These are phyloP conservation scores for Protobothrops flavoviridis DNA, from an alignment of 2,113 vertebrate species.

Conservation along the genomic window DNA sequence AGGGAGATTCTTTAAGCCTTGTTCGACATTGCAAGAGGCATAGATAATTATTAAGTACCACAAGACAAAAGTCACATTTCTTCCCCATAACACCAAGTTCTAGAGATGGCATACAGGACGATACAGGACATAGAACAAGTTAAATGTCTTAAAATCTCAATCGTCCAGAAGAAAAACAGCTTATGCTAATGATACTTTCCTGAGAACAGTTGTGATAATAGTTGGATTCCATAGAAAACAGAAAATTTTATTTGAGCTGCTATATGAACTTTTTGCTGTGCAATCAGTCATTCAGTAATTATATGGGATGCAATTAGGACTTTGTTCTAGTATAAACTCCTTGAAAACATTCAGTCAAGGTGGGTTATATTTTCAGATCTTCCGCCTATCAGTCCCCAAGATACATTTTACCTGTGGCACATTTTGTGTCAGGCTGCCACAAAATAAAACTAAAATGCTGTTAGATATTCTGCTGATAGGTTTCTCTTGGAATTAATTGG, in stretches of 20 bases:
- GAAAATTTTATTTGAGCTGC: not conserved
- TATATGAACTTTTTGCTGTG: not conserved
- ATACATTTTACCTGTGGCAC: not conserved
- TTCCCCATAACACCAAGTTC: not conserved
- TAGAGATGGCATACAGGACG: not conserved
- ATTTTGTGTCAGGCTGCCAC: not conserved
- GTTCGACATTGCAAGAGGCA: not conserved
- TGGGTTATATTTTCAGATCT: not conserved
- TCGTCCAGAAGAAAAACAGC: not conserved
- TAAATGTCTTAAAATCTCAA: not conserved
- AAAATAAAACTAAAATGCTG: not conserved
- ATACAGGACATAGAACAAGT: not conserved
- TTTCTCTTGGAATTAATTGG: not conserved
- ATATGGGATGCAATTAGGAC: not conserved
- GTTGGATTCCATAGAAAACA: not conserved
- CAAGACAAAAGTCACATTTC: not conserved
- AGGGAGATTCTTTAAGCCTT: not conserved
- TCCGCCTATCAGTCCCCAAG: not conserved
- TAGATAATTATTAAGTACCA: not conserved
- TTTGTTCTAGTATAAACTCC: not conserved
- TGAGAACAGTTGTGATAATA: not conserved
- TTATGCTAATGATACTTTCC: not conserved
- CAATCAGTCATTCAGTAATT: not conserved
- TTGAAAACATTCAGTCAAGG: not conserved
- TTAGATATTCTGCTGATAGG: not conserved